Evolutionary conservation across 2,888 invertebrate genomes (phyloP).

Genomic region (Brachypterus glaber): DNA sequence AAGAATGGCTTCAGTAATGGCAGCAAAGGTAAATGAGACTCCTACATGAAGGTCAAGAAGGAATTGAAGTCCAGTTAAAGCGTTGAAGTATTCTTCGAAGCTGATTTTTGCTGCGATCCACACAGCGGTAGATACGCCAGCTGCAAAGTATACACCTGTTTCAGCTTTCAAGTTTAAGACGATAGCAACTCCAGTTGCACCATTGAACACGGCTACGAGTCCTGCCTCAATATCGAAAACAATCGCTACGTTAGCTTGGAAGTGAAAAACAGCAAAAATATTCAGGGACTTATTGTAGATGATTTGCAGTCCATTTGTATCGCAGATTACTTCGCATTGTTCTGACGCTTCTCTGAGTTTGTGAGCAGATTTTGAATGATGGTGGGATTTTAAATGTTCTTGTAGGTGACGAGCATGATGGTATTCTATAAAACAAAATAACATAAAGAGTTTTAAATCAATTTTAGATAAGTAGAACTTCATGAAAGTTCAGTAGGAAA

Average conservation of each 20-base stretch:
- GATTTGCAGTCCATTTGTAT: slow-evolving; percentile 12
- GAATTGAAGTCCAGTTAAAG: slow-evolving; percentile 12
- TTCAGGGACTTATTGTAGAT: slow-evolving; percentile 13
- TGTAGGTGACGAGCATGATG: slow-evolving; percentile 4
- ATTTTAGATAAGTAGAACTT: too few relatives aligned
- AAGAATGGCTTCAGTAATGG: slow-evolving; percentile 8
- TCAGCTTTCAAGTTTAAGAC: slow-evolving; percentile 15
- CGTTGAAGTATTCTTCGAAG: slow-evolving; percentile 17
- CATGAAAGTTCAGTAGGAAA: too few relatives aligned
- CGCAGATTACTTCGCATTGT: slow-evolving; percentile 5
- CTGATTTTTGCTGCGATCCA: slow-evolving; percentile 14
- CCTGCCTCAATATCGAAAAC: slow-evolving; percentile 16
- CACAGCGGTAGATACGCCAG: slow-evolving; percentile 8
- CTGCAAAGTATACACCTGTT: slow-evolving; percentile 17
- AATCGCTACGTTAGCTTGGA: slow-evolving; percentile 16
- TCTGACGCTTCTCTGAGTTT: not conserved
- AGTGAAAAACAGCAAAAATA: slow-evolving; percentile 18
- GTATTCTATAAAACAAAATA: not conserved
- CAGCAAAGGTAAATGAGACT: slow-evolving; percentile 12
- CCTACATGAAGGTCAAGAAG: slow-evolving; percentile 16
- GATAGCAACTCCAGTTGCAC: slow-evolving; percentile 15
- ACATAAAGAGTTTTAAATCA: not conserved
- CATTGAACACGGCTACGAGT: slow-evolving; percentile 17
- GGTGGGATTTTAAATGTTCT: slow-evolving; percentile 3
- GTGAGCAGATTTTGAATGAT: not conserved